Evolutionary conservation across 2,113 vertebrate genomes (phyloP).

Genomic region (Aythya baeri): DNA sequence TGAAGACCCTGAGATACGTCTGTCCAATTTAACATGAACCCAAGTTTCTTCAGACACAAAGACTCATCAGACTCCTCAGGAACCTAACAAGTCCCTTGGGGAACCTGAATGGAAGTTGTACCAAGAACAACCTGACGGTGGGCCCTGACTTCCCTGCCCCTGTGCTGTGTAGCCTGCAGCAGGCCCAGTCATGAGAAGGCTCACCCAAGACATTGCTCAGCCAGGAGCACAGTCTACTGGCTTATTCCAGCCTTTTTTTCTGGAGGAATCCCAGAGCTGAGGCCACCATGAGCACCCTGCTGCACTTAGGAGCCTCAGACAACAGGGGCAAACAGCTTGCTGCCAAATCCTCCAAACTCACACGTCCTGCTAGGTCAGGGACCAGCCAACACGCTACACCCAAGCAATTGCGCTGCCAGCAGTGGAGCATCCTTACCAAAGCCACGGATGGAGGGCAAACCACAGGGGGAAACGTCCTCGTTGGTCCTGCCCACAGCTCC

Average conservation of each 20-base stretch:
- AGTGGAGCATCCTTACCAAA: not conserved
- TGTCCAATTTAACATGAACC: not conserved
- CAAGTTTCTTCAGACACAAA: not conserved
- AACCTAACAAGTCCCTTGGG: not conserved
- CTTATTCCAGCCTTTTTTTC: not conserved
- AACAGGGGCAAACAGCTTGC: not conserved
- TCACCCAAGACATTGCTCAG: not conserved
- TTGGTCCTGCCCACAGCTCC: not conserved
- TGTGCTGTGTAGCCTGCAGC: not conserved
- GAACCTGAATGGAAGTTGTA: not conserved
- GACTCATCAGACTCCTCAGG: not conserved
- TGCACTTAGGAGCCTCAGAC: not conserved
- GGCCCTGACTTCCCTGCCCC: not conserved
- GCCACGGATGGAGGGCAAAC: not conserved
- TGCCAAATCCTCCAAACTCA: not conserved
- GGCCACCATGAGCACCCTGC: not conserved
- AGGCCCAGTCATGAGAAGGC: not conserved
- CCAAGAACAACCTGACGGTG: not conserved
- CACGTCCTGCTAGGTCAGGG: not conserved
- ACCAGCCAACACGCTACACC: rapidly evolving
- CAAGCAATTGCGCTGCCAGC: rapidly evolving
- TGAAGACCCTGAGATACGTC: not conserved
- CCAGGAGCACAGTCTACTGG: rapidly evolving
- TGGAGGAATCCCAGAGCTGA: not conserved
- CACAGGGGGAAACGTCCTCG: rapidly evolving